These are phyloP conservation scores for Eumaeus atala DNA, from an alignment of 1,140 invertebrate genomes.

Conservation along the genomic window DNA sequence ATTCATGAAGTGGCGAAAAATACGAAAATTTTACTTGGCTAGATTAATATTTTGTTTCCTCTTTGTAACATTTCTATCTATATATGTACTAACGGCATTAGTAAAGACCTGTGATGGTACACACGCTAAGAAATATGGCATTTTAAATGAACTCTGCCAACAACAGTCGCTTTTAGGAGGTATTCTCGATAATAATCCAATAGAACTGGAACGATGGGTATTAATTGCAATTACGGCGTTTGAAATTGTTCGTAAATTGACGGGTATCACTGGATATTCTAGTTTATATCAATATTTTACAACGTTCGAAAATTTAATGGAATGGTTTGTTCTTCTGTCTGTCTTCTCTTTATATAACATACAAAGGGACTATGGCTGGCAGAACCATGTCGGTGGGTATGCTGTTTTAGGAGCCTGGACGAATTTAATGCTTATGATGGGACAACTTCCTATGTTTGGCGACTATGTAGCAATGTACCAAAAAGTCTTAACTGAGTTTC, in stretches of 20 bases:
- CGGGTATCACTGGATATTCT: slow-evolving; percentile 76
- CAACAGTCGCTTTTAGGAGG: slow-evolving; percentile 68
- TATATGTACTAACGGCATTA: slow-evolving; percentile 75
- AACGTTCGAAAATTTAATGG: slow-evolving; percentile 77
- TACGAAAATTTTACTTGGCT: slow-evolving; percentile 78
- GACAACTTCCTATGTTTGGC: slow-evolving; percentile 79
- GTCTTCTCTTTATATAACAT: slow-evolving; percentile 73
- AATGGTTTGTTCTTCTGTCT: slow-evolving; percentile 76
- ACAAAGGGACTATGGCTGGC: slow-evolving; percentile 73
- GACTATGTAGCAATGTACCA: slow-evolving; percentile 81
- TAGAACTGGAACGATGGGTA: slow-evolving; percentile 76
- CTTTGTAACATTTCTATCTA: slow-evolving; percentile 76
- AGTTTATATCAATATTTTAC: slow-evolving; percentile 77
- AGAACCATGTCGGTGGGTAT: slow-evolving; percentile 79
- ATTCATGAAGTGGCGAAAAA: slow-evolving; percentile 80
- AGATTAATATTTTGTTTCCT: slow-evolving; percentile 77
- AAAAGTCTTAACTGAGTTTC: slow-evolving; percentile 78
- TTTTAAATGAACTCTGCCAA: slow-evolving; percentile 68
- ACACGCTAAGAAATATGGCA: slow-evolving; percentile 58
- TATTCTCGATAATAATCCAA: slow-evolving; percentile 68
- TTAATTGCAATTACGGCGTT: slow-evolving; percentile 72
- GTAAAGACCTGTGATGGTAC: slow-evolving; percentile 63
- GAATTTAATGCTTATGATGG: slow-evolving; percentile 79
- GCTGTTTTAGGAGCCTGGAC: slow-evolving; percentile 79
- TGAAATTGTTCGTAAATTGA: slow-evolving; percentile 75